phyloP scores from a whole-genome alignment of 2,888 invertebrate species.

The Nymphalis polychloros region DNA sequence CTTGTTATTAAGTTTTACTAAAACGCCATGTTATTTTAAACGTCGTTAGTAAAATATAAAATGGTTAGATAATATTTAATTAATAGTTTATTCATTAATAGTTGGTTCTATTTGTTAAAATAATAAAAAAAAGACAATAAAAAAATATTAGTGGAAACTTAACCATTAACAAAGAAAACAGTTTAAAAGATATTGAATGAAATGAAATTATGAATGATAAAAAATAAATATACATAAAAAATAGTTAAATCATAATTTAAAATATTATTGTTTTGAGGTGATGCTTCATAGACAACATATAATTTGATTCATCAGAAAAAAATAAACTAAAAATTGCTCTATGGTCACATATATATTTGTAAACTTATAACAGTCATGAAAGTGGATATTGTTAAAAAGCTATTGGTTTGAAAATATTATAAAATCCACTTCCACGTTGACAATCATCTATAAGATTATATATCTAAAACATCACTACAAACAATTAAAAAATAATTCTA shows the following conservation, averaged over 20 bases:
- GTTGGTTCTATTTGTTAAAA: slow-evolving; percentile 21
- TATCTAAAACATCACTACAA: slow-evolving; percentile 76
- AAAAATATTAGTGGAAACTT: slow-evolving; percentile 30
- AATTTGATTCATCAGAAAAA: slow-evolving; percentile 1
- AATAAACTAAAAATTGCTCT: slow-evolving; percentile 16
- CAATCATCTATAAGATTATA: slow-evolving; percentile 58
- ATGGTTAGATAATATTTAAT: slow-evolving; percentile 19
- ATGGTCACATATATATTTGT: slow-evolving; percentile 16
- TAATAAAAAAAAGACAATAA: neutral
- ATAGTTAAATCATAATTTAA: slow-evolving; percentile 42
- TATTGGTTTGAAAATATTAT: neutral
- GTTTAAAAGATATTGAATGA: slow-evolving; percentile 44
- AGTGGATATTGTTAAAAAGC: slow-evolving; percentile 46
- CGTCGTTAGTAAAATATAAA: slow-evolving; percentile 43
- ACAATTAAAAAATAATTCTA: slow-evolving; percentile 38
- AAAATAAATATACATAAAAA: slow-evolving; percentile 44
- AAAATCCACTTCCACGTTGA: slow-evolving; percentile 54
- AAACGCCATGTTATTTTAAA: slow-evolving; percentile 60
- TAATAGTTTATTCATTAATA: slow-evolving; percentile 5
- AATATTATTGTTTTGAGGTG: slow-evolving; percentile 58
- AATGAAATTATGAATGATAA: slow-evolving; percentile 48
- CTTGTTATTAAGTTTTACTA: slow-evolving; percentile 36
- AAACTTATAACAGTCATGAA: slow-evolving; percentile 43
- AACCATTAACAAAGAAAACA: slow-evolving; percentile 22
- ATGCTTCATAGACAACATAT: slow-evolving; percentile 61